Base-by-base conservation (phyloP, 2,797 vertebrate species). In the Aplochiton taeniatus region DNA sequence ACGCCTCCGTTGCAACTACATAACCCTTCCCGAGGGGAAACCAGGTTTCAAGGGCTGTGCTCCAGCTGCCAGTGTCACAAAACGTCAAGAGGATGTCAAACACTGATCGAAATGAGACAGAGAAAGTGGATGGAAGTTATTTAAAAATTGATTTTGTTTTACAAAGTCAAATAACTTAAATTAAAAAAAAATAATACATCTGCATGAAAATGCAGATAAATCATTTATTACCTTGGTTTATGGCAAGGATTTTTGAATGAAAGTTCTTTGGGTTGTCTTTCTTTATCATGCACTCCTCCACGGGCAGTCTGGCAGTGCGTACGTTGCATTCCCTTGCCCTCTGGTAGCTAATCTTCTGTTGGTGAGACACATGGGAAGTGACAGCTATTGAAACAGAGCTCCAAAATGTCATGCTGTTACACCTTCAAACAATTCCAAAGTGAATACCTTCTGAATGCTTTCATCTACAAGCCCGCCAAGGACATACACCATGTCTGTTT, bases 391-490 rank as follows among this genome's bases (percentile, higher is more conserved):
- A 31, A 31, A 31, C 31, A 3, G 6, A 31, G 31, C 31, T 31
- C n/a, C n/a, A n/a, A n/a, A n/a, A n/a, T n/a, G n/a, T n/a, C n/a
- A n/a, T 31, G 31, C 2, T 31, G 2, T 31, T 31, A 31, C 31
- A 6, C 31, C 31, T 31, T 31, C 3, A 31, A 2, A 31, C 31
- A 6, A 31, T 6, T 31, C 31, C 2, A 31, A 31, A 31, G 31
- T 31, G 2, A 11, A 18, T 77, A 96, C 96, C 94, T 96, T 98
- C 81, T 94, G 94, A 81, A 98, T 90, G 77, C 93, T 98, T 90
- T 98, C 96, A 57, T 98, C 96, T 74, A 98, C 96, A 48, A 98
- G 90, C n/a, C 96, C 96, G n/a, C 96, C 96, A 0, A 98, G 92
- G 73, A 98, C 57, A 0, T 96, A 97, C 20, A 98, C 92, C 64